Evolutionary conservation across 2,888 invertebrate species (phyloP).

Genomic region (Acanthosepion lycidas): DNA sequence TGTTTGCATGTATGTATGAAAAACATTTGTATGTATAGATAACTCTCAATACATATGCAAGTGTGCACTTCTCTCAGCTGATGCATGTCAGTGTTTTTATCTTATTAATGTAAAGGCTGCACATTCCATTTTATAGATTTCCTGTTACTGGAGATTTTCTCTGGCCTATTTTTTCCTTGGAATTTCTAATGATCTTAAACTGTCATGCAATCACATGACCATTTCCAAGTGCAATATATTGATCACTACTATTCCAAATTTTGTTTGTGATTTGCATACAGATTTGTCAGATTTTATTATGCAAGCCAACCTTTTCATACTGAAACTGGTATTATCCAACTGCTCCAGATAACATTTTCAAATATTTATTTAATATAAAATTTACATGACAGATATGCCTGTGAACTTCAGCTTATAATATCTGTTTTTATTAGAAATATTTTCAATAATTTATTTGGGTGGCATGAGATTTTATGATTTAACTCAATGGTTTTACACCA

Average conservation of each 20-base stretch:
- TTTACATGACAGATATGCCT: too few species aligned
- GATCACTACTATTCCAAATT: not conserved
- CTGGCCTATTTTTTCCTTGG: not conserved
- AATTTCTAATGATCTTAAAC: not conserved
- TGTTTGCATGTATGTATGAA: not conserved
- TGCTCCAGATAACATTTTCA: too few species aligned
- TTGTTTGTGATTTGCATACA: not conserved
- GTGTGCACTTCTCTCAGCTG: not conserved
- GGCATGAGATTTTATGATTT: too few species aligned
- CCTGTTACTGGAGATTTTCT: constrained; percentile 2
- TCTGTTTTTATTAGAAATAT: too few species aligned
- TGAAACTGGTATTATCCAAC: too few species aligned
- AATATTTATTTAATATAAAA: too few species aligned
- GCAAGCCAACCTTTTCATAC: too few species aligned
- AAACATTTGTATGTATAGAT: not conserved
- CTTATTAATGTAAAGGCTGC: not conserved
- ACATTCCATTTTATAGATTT: constrained; percentile 11
- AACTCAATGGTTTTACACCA: too few species aligned
- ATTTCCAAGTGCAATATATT: not conserved
- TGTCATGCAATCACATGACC: not conserved
- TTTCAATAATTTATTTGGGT: too few species aligned
- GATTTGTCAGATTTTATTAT: too few species aligned
- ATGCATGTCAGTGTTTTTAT: not conserved
- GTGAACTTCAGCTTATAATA: too few species aligned
- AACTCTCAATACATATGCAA: not conserved